Conservation (phyloP, 2,888 invertebrate species). For the Mimas tiliae region DNA sequence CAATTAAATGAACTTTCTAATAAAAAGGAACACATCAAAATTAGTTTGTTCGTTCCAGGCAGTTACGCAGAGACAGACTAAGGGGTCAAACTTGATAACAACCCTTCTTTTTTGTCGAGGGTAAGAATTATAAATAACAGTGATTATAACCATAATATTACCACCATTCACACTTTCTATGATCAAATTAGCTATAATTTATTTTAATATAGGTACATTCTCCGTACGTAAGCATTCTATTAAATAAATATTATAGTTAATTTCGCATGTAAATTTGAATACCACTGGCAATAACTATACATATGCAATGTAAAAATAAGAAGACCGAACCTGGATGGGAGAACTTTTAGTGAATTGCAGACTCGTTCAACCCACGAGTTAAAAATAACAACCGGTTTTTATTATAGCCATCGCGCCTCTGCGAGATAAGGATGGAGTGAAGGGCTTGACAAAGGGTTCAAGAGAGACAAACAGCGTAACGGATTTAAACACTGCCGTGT, state of each 20-base stretch:
- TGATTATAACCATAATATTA: no score
- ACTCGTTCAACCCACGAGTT: conserved; percentile 76
- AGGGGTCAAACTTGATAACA: no score
- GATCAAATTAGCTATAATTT: no score
- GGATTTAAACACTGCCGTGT: conserved; percentile 74
- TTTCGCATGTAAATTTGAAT: not conserved
- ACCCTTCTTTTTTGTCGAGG: no score
- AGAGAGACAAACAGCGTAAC: conserved; percentile 74
- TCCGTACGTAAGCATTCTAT: not conserved
- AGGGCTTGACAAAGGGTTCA: conserved; percentile 61
- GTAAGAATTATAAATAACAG: no score
- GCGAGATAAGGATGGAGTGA: conserved; percentile 74
- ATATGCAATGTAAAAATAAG: conserved; percentile 42
- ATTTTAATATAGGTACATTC: no score
- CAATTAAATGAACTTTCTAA: no score
- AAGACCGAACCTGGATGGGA: conserved; percentile 70
- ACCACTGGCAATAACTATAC: conserved; percentile 11
- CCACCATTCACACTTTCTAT: no score
- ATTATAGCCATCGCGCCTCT: conserved; percentile 72
- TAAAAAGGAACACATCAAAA: no score
- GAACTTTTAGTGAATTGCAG: conserved; percentile 71
- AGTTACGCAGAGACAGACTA: no score
- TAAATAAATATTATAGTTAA: not conserved
- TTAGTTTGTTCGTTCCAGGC: no score
- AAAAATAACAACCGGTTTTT: conserved; percentile 84